These are phyloP conservation scores for Urocitellus parryii DNA, from an alignment of 2,113 vertebrate genomes.

Conservation along the genomic window DNA sequence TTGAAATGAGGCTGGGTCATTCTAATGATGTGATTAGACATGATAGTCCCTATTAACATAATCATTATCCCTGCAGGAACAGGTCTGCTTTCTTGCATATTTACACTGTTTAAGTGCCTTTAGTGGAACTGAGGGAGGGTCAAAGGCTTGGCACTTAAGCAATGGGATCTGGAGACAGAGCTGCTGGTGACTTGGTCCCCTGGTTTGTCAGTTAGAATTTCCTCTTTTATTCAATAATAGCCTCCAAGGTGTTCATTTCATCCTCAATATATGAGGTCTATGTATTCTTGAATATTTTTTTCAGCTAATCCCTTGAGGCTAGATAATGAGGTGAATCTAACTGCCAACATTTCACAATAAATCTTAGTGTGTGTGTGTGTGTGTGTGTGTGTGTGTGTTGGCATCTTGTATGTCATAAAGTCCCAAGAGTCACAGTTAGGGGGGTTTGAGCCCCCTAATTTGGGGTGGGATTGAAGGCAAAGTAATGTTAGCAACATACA, in stretches of 20 bases:
- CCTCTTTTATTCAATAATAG: neutral
- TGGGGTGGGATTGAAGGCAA: neutral
- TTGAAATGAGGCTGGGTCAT: neutral
- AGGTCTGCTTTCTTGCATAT: neutral
- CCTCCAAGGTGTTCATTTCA: neutral
- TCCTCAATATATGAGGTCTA: neutral
- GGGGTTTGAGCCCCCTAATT: neutral
- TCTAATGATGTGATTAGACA: slow-evolving; percentile 23
- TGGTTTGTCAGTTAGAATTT: neutral
- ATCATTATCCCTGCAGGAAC: neutral
- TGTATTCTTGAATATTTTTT: neutral
- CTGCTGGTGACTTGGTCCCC: neutral
- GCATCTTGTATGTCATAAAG: neutral
- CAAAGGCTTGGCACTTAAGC: neutral
- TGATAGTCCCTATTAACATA: slow-evolving; percentile 27
- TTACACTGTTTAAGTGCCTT: neutral
- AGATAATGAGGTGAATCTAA: neutral
- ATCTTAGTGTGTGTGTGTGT: neutral
- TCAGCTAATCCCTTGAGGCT: neutral
- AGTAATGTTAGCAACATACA: neutral
- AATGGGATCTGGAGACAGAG: neutral
- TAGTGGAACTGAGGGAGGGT: neutral
- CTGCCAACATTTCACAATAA: neutral
- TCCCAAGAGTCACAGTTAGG: neutral
- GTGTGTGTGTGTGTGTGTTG: neutral